These are phyloP conservation scores for Biston stratarius DNA, from an alignment of 2,888 invertebrate genomes.

Conservation along the genomic window DNA sequence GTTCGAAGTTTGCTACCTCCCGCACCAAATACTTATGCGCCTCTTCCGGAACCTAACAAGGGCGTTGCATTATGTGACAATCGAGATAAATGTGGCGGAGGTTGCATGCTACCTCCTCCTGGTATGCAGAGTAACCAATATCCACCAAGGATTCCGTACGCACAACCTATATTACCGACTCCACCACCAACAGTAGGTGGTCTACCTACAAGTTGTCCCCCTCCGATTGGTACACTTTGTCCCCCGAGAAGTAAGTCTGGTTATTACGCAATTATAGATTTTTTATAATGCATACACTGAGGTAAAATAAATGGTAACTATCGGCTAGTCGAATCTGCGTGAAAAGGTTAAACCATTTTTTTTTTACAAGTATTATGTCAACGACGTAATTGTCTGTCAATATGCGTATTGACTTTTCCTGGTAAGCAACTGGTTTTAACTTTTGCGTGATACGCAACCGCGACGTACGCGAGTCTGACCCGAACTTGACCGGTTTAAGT, in stretches of 20 bases:
- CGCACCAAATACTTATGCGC: not conserved
- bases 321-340: too few relatives aligned
- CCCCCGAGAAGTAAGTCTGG: not conserved
- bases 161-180: not conserved
- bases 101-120: not conserved
- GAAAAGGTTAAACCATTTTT: too few relatives aligned
- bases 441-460: too few relatives aligned
- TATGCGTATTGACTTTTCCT: too few relatives aligned
- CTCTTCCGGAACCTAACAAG: not conserved
- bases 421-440: too few relatives aligned
- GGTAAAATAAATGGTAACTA: too few relatives aligned
- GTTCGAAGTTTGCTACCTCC: too few relatives aligned
- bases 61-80: not conserved
- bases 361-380: too few relatives aligned
- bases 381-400: too few relatives aligned
- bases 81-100: conserved; percentile 4
- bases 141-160: not conserved
- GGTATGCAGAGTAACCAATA: not conserved
- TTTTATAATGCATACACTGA: too few relatives aligned
- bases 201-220: not conserved
- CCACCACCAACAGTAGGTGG: not conserved
- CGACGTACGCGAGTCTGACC: too few relatives aligned
- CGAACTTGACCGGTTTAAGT: not conserved
- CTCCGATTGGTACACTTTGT: too few relatives aligned
- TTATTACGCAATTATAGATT: not conserved